Percentiles rank a stretch among this genome's conserved stretches.
These are phyloP conservation scores for Crocuta crocuta DNA, from an alignment of 2,113 vertebrate species.

Conservation along the genomic window DNA sequence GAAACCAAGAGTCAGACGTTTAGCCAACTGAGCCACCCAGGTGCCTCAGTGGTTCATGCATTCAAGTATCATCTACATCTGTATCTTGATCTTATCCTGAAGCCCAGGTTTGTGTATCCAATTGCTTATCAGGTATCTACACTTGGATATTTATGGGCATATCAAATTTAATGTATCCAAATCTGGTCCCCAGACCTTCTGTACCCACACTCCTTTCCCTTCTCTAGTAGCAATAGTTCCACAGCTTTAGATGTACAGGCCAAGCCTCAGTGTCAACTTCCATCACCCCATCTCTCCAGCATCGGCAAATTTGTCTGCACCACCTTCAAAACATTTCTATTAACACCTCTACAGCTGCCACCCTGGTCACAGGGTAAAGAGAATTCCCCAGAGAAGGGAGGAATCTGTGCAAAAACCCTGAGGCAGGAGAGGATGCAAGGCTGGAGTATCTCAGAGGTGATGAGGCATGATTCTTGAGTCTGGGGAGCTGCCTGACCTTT, in stretches of 20 bases:
- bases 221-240: not conserved
- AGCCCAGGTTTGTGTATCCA: not conserved
- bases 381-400: not conserved
- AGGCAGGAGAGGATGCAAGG: not conserved
- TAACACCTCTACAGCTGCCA: not conserved
- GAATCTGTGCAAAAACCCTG: not conserved
- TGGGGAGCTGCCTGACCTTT: not conserved
- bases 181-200: not conserved
- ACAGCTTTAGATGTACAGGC: not conserved
- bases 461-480: not conserved
- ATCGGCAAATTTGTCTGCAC: not conserved
- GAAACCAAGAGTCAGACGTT: too few relatives aligned
- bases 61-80: not conserved
- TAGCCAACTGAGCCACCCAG: too few relatives aligned
- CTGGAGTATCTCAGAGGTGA: not conserved
- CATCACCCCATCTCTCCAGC: not conserved
- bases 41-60: not conserved
- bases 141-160: too few relatives aligned
- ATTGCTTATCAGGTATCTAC: not conserved
- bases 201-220: not conserved
- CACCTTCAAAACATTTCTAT: not conserved
- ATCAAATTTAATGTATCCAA: not conserved
- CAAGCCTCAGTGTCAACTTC: not conserved
- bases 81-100: not conserved
- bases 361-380: not conserved